Evolutionary conservation across 2,113 vertebrate genomes (phyloP).

Genomic region (Nycticryphes semicollaris): DNA sequence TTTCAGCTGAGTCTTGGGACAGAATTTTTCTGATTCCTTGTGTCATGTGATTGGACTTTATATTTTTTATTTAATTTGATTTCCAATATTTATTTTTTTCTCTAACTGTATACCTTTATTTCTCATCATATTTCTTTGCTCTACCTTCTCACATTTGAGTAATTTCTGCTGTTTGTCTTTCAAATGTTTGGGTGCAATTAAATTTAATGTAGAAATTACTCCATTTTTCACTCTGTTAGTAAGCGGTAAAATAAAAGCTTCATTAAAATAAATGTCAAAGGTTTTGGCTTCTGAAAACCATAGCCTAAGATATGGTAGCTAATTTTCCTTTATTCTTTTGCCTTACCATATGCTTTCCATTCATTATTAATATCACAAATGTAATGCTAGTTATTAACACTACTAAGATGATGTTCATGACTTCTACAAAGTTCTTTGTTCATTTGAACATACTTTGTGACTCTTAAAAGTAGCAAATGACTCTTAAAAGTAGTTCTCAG

Average conservation of each 20-base stretch:
- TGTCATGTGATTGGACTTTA: background rate
- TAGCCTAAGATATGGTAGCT: background rate
- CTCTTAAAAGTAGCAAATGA: background rate
- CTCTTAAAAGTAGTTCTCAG: background rate
- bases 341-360: background rate
- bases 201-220: background rate
- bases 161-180: background rate
- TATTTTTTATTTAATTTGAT: background rate
- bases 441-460: background rate
- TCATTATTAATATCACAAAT: background rate
- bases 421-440: background rate
- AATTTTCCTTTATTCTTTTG: background rate
- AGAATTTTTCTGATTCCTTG: background rate
- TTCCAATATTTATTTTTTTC: background rate
- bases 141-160: background rate
- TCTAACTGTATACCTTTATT: background rate
- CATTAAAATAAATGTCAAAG: background rate
- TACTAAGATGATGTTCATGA: background rate
- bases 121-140: background rate
- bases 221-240: background rate
- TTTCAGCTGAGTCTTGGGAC: background rate
- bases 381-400: background rate
- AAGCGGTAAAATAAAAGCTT: background rate
- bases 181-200: background rate
- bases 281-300: background rate